Evolutionary conservation across 2,797 vertebrate genomes (phyloP), one percentile per base, ranked within the genome.

Genomic region (Micropoecilia bifurca): DNA sequence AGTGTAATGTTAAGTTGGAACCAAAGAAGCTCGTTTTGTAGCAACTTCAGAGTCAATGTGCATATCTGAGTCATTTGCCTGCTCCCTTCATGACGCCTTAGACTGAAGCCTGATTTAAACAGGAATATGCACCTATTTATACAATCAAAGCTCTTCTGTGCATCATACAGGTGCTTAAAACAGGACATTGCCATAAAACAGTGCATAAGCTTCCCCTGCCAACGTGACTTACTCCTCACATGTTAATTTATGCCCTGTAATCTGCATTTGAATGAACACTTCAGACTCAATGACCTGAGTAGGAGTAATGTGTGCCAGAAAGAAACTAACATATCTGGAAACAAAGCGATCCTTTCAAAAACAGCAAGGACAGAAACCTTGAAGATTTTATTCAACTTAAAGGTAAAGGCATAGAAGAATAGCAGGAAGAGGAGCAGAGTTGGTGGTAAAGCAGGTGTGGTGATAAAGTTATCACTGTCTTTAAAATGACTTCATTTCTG

Each of bases 351-450:
- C 50, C 25, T 69, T 8, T 61, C 30, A 71, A 53, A 69, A 84
- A 61, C 66, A 22, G 41, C 0, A 1, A 47, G 0, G 16, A 28
- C 48, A 63, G 59, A 78, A 77, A 57, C 43, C 72, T 74, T 68
- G 75, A 4, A 16, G 25, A 71, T 25, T 80, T 88, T 61, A 75
- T 77, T 77, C 41, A 61, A 72, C 69, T 68, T 55, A 8, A n/a
- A 16, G 30, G 43, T 77, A 30, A 75, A 39, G n/a, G 78, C 25
- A 41, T 6, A 61, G 33, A 69, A 16, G 12, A 63, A 50, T 80
- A 82, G n/a, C 80, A 79, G 77, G 73, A 76, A 74, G 20, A 12
- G 45, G 78, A 68, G 41, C 1, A 20, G 39, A 77, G 39, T n/a
- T n/a, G 14, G 14, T 41, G 75, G 78, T 14, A 76, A 10, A 55